Evolutionary conservation across 2,113 vertebrate genomes (phyloP).

Genomic region (Takifugu flavidus): DNA sequence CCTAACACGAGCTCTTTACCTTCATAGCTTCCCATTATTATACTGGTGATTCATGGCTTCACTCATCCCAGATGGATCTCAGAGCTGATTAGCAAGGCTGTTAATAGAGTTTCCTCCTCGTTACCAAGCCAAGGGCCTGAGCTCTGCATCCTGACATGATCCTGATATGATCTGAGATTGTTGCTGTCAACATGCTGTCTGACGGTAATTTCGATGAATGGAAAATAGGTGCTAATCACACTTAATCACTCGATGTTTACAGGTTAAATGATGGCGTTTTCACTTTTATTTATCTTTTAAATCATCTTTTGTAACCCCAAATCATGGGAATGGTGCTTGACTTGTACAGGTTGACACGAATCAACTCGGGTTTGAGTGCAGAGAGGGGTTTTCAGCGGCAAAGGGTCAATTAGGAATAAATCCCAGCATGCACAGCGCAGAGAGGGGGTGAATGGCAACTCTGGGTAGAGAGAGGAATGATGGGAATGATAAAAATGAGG

Average conservation of each 20-base stretch:
- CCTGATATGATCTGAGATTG: slow-evolving; percentile 13
- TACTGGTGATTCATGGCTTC: slow-evolving; percentile 5
- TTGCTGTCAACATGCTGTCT: slow-evolving; percentile 3
- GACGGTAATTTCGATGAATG: too few species aligned
- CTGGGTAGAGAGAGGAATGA: not conserved
- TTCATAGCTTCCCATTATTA: too few species aligned
- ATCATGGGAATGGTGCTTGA: too few species aligned
- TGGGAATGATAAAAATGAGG: slow-evolving; percentile 14
- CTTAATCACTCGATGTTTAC: too few species aligned
- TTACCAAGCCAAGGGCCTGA: slow-evolving; percentile 25
- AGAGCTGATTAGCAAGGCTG: slow-evolving; percentile 22
- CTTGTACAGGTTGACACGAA: slow-evolving; percentile 7
- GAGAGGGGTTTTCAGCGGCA: slow-evolving; percentile 17
- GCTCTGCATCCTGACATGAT: not conserved
- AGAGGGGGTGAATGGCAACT: not conserved
- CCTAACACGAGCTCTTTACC: too few species aligned
- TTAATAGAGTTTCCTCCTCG: slow-evolving; percentile 29
- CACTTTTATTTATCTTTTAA: too few species aligned
- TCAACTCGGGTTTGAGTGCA: slow-evolving; percentile 1
- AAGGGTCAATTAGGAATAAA: slow-evolving; percentile 30
- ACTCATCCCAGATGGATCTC: slow-evolving; percentile 1
- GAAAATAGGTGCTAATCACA: not conserved
- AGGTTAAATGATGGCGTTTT: too few species aligned
- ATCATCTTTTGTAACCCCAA: too few species aligned
- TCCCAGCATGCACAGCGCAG: slow-evolving; percentile 3